Conservation (phyloP, 2,888 invertebrate genomes). For the Thereva unica region DNA sequence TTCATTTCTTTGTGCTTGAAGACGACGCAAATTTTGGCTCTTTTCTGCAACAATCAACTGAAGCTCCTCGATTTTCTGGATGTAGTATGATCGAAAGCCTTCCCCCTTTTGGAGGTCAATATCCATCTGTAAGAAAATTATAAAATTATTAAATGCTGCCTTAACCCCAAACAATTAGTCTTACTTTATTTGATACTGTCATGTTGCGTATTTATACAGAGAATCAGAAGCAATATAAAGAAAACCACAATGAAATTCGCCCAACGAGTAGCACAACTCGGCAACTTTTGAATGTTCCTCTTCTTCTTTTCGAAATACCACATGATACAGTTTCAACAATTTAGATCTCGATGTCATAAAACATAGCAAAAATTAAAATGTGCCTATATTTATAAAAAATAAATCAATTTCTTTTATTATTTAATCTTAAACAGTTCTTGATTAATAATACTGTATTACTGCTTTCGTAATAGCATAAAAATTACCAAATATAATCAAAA, state of each 20-base stretch:
- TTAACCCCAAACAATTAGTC: background rate
- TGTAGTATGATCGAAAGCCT: slow-evolving; percentile 94
- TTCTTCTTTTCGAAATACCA: background rate
- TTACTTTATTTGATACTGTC: slow-evolving; percentile 39
- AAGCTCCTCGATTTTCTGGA: slow-evolving; percentile 96
- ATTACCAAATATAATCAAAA: too few species aligned
- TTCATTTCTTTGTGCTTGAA: slow-evolving; percentile 98
- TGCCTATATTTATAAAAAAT: too few species aligned
- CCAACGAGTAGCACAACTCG: slow-evolving; percentile 2
- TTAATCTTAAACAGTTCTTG: too few species aligned
- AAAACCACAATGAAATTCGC: background rate
- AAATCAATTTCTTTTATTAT: too few species aligned
- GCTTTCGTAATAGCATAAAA: too few species aligned
- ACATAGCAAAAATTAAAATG: background rate
- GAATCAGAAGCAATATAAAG: too few species aligned
- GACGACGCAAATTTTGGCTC: slow-evolving; percentile 91
- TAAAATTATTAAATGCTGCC: background rate
- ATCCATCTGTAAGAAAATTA: slow-evolving; percentile 50
- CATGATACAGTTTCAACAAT: background rate
- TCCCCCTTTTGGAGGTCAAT: slow-evolving; percentile 63
- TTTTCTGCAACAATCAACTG: slow-evolving; percentile 97
- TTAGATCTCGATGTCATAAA: background rate
- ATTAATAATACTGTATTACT: too few species aligned
- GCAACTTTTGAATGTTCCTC: slow-evolving; percentile 26
- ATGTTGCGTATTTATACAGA: slow-evolving; percentile 3